Percentiles rank a stretch among this genome's conserved stretches.
Conservation (phyloP, 92 coral and sea anemone species). For the Epizoanthus ramosus region DNA sequence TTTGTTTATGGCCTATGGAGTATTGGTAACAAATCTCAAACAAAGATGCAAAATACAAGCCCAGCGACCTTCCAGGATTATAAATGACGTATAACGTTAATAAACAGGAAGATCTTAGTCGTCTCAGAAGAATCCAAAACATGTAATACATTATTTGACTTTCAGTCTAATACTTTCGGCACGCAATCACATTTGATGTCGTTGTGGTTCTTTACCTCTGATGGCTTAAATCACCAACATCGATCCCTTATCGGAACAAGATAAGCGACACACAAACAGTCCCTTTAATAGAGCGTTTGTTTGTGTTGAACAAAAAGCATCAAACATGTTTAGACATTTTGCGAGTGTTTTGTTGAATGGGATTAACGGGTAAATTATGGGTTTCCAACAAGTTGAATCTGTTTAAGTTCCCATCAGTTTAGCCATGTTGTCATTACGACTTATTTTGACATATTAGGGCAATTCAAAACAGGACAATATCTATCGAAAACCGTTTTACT, state of each 20-base stretch:
- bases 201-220: neutral
- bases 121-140: no score
- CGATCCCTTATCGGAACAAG: constrained; percentile 23
- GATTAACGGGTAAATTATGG: constrained; percentile 13
- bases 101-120: no score
- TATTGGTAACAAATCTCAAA: no score
- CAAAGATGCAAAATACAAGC: no score
- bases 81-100: no score
- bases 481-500: neutral
- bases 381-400: neutral
- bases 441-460: constrained; percentile 16
- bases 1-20: no score
- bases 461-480: neutral
- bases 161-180: no score
- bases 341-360: constrained; percentile 5
- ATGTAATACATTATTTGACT: no score
- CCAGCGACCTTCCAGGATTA: no score
- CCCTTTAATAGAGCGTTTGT: constrained; percentile 8
- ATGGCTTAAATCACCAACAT: neutral
- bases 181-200: neutral
- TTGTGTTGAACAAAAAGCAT: constrained; percentile 30
- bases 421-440: neutral
- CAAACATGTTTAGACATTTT: constrained; percentile 6
- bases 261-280: constrained; percentile 10
- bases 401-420: constrained; percentile 28